Evolutionary conservation across 2,888 invertebrate genomes (phyloP), one percentile per base, ranked within the genome.

Genomic region (Macrophya annulata): DNA sequence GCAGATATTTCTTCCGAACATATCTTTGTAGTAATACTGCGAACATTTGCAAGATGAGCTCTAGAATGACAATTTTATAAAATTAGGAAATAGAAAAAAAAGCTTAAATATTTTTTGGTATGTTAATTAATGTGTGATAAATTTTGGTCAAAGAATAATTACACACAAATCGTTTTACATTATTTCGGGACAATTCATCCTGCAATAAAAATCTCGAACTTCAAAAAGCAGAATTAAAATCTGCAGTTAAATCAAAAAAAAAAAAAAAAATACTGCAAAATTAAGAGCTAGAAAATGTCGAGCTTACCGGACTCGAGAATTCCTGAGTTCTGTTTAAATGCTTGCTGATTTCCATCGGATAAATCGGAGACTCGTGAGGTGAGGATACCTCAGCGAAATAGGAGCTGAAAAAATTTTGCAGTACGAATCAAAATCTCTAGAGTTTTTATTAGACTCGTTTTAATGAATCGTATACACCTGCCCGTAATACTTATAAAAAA

Each of bases 11-110:
- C 83, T 83, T 17, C 83, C 83, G 37, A 83, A 83, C 25, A 83
- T n/a, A 37, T 83, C 83, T 71, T 83, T 83, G 68, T 83, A 83
- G 83, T 83, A 83, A 68, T 62, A 81, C n/a, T 81, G 21, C 10
- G 62, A 43, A 65, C 81, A 81, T 21, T 71, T 65, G 68, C 68
- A 65, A 45, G 15, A 9, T 45, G 10, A 68, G 40, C 1, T 15
- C 68, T 77, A 17, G 77, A 77, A 76, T 43, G 45, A 15, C 1
- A 55, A 1, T 48, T 76, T 25, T 48, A 31, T 45, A 0, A 31
- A 76, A 40, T 72, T 55, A 6, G n/a, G 71, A 43, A 43, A 72
- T 8, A 10, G 37, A 72, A 4, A 72, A 72, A n/a, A 55, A 55
- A 59, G 6, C 10, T 59, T 59, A n/a, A 8, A 59, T n/a, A n/a